Conservation (phyloP, 2,888 invertebrate species). For the Acrobasis consociella region DNA sequence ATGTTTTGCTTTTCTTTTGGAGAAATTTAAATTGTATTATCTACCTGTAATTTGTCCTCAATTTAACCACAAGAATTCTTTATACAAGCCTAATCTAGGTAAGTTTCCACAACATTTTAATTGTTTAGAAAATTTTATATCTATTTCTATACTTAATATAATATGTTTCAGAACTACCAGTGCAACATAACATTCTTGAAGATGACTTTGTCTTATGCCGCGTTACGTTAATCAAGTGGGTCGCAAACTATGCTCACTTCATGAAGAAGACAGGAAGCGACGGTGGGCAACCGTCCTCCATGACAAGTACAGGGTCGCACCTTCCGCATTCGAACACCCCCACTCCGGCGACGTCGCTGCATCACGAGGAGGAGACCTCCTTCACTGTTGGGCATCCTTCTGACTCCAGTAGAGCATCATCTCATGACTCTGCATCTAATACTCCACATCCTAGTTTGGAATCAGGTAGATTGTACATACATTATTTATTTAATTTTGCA, state of each 20-base stretch:
- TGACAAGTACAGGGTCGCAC: conserved; percentile 73
- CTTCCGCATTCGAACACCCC: conserved; percentile 66
- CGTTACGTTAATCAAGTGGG: conserved; percentile 94
- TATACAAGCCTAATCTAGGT: conserved; percentile 92
- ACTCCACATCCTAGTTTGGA: conserved; percentile 84
- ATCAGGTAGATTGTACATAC: conserved; percentile 69
- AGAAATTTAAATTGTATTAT: conserved; percentile 95
- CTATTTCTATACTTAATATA: background rate
- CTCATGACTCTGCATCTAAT: conserved; percentile 76
- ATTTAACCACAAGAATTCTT: conserved; percentile 89
- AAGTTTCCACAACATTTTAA: conserved; percentile 42
- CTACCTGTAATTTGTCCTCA: conserved; percentile 95
- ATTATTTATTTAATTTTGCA: background rate
- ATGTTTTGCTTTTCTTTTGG: conserved; percentile 95
- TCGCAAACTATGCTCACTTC: conserved; percentile 92
- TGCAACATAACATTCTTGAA: conserved; percentile 87
- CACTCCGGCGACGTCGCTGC: conserved; percentile 65
- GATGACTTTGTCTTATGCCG: conserved; percentile 88
- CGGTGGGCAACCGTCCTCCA: conserved; percentile 72
- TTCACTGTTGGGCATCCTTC: conserved; percentile 75
- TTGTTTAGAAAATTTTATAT: too few species aligned
- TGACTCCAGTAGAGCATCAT: conserved; percentile 76
- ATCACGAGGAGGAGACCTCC: conserved; percentile 77
- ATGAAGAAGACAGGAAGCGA: conserved; percentile 84
- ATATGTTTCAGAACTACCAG: conserved; percentile 85